Conservation (phyloP, 35 echinoderm and acorn worm species). For the Eucidaris tribuloides region DNA sequence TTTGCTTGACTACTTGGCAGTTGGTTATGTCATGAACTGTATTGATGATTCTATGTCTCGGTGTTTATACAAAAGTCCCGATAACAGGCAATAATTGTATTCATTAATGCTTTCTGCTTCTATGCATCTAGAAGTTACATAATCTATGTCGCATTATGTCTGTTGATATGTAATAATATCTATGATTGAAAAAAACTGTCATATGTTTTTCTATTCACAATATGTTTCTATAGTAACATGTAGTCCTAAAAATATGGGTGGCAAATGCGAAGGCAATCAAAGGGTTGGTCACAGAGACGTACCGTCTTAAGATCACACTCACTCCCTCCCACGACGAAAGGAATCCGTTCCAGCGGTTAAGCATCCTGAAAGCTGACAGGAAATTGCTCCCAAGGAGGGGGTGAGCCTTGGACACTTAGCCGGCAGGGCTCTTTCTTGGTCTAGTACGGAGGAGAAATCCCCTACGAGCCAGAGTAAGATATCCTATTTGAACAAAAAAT, state of each 20-base stretch:
- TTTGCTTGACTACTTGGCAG: no score
- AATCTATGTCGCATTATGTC: neutral
- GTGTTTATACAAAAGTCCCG: no score
- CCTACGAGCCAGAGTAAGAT: no score
- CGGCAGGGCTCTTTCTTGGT: constrained; percentile 89
- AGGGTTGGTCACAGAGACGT: constrained; percentile 95
- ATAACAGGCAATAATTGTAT: no score
- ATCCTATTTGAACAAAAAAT: no score
- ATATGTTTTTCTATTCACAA: neutral
- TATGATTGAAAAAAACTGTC: neutral
- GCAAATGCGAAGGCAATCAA: constrained; percentile 97
- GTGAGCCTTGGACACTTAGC: constrained; percentile 72
- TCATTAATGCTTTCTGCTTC: neutral
- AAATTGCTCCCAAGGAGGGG: constrained; percentile 79
- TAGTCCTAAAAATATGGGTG: no score
- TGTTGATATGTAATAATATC: neutral
- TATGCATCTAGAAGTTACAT: no score
- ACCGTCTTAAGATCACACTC: constrained; percentile 88
- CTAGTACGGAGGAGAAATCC: constrained; percentile 78
- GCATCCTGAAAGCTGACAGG: constrained; percentile 79
- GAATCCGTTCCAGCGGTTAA: constrained; percentile 98
- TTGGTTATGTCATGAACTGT: no score
- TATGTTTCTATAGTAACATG: constrained; percentile 91
- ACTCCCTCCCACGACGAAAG: no score
- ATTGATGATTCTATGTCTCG: no score